These are phyloP conservation scores for Protophormia terraenovae DNA, from an alignment of 2,888 invertebrate species.

Conservation along the genomic window DNA sequence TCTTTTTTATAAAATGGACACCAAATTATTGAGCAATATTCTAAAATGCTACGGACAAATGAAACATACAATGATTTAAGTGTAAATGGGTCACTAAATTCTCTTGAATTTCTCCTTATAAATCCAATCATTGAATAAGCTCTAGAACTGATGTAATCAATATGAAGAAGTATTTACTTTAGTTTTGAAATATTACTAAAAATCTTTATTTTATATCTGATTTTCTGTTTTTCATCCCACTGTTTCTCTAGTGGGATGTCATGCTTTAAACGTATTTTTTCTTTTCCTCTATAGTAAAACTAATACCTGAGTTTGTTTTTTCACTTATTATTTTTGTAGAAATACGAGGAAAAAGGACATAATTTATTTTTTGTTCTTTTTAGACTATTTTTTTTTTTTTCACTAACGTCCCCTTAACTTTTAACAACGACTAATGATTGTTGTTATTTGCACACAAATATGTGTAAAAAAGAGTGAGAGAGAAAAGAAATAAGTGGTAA, in stretches of 20 bases:
- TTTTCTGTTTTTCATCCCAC: not conserved
- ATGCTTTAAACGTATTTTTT: not conserved
- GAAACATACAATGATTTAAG: no score
- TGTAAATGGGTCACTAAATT: no score
- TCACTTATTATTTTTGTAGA: not conserved
- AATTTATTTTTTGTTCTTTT: not conserved
- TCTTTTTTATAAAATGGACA: no score
- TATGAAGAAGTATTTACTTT: no score
- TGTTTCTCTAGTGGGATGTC: not conserved
- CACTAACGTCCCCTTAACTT: not conserved
- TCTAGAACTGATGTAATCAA: no score
- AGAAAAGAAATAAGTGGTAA: conserved; percentile 8
- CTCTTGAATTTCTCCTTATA: no score
- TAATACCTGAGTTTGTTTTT: conserved; percentile 55
- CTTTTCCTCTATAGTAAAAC: not conserved
- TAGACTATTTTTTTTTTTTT: not conserved
- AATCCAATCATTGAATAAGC: no score
- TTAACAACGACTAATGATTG: conserved; percentile 38
- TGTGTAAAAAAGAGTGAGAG: not conserved
- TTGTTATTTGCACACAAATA: conserved; percentile 27
- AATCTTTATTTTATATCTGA: no score
- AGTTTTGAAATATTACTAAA: no score
- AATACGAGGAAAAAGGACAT: not conserved
- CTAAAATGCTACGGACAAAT: no score
- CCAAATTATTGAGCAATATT: no score